Evolutionary conservation across 2,797 vertebrate genomes (phyloP).

Genomic region (Babyrousa celebensis): DNA sequence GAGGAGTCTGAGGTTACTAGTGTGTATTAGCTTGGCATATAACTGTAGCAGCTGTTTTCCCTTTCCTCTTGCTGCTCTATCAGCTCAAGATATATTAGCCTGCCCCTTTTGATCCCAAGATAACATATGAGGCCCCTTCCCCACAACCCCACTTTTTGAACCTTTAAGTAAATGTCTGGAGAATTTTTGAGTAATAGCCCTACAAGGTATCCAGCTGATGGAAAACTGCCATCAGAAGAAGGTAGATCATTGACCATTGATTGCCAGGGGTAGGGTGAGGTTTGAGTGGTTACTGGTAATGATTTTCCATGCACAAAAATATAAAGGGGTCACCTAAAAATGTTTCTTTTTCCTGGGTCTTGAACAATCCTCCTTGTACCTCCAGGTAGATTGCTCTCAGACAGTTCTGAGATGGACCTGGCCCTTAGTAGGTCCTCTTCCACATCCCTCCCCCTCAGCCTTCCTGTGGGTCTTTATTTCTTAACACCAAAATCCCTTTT

Average conservation of each 20-base stretch:
- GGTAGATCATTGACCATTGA: neutral
- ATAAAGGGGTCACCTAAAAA: neutral
- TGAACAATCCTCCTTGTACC: neutral
- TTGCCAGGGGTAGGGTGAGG: neutral
- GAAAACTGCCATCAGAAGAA: neutral
- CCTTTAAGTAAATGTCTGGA: neutral
- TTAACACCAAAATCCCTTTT: neutral
- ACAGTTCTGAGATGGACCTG: neutral
- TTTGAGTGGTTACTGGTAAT: neutral
- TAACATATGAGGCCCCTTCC: constrained; percentile 39
- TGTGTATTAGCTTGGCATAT: neutral
- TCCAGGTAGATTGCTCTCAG: neutral
- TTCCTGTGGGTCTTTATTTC: constrained; percentile 3
- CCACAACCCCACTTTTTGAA: neutral
- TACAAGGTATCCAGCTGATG: neutral
- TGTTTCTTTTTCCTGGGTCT: neutral
- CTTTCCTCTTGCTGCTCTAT: neutral
- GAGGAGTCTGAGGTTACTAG: neutral
- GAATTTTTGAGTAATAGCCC: neutral
- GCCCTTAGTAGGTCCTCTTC: neutral
- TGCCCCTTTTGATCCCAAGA: constrained; percentile 15
- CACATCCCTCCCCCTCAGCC: neutral
- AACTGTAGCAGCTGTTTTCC: neutral
- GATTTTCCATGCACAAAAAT: constrained; percentile 15
- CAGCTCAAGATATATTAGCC: neutral